These are phyloP conservation scores for Ochotona princeps DNA, from an alignment of 2,113 vertebrate species.

Conservation along the genomic window DNA sequence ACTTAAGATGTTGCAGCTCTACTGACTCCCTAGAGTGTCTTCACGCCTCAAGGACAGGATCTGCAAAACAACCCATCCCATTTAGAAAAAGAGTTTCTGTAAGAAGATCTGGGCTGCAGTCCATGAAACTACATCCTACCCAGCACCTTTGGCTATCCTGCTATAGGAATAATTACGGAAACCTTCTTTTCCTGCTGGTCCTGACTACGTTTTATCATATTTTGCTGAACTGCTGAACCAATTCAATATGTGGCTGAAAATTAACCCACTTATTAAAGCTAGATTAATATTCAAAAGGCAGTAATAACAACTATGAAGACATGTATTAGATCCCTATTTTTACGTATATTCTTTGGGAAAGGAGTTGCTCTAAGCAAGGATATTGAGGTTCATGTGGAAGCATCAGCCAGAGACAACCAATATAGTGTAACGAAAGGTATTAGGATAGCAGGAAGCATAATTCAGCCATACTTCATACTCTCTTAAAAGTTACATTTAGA, in stretches of 20 bases:
- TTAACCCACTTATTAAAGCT: not conserved
- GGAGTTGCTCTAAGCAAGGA: not conserved
- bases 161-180: not conserved
- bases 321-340: not conserved
- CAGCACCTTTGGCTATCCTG: not conserved
- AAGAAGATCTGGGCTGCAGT: not conserved
- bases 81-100: not conserved
- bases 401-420: not conserved
- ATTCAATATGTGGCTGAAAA: not conserved
- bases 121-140: not conserved
- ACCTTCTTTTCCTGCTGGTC: not conserved
- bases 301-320: not conserved
- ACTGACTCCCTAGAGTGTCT: slow-evolving; percentile 31
- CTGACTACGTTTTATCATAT: not conserved
- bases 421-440: not conserved
- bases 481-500: not conserved
- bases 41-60: slow-evolving; percentile 44
- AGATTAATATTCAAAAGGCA: not conserved
- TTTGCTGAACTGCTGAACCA: not conserved
- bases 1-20: not conserved
- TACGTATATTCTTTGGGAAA: not conserved
- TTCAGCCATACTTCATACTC: not conserved
- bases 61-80: not conserved
- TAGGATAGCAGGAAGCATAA: not conserved
- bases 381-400: not conserved